Evolutionary conservation across 92 coral and sea anemone genomes (phyloP).

Genomic region (Siderastrea siderea): DNA sequence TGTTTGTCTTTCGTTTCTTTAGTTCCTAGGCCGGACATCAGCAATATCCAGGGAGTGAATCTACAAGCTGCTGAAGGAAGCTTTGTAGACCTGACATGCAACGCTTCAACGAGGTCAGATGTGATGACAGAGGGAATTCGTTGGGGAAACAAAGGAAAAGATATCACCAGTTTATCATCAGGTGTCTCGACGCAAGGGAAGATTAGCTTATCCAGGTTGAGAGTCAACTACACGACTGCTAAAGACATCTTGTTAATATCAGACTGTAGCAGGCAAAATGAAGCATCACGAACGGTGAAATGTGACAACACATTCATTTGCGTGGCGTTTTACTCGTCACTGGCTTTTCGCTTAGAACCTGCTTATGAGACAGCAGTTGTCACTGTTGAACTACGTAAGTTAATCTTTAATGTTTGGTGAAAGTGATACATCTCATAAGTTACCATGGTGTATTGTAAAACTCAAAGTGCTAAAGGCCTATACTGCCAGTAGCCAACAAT

Average conservation of each 20-base stretch:
- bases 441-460: neutral
- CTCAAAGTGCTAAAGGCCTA: neutral
- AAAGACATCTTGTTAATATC: conserved; percentile 19
- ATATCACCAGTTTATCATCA: conserved; percentile 31
- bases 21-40: conserved; percentile 1
- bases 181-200: conserved; percentile 4
- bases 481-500: too few species aligned
- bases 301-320: neutral
- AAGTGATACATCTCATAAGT: neutral
- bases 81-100: conserved; percentile 30
- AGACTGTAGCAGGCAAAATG: conserved; percentile 9
- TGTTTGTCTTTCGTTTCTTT: neutral
- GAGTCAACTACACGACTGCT: conserved; percentile 50
- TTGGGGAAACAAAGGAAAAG: conserved; percentile 28
- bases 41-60: conserved; percentile 6
- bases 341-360: neutral
- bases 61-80: conserved; percentile 5
- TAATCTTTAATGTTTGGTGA: neutral
- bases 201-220: conserved; percentile 37
- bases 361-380: conserved; percentile 32
- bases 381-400: conserved; percentile 53
- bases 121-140: conserved; percentile 7
- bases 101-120: conserved; percentile 1
- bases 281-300: neutral
- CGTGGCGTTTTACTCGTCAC: neutral